Conservation (phyloP, 2,113 vertebrate genomes). For the Cephalopholis sonnerati region DNA sequence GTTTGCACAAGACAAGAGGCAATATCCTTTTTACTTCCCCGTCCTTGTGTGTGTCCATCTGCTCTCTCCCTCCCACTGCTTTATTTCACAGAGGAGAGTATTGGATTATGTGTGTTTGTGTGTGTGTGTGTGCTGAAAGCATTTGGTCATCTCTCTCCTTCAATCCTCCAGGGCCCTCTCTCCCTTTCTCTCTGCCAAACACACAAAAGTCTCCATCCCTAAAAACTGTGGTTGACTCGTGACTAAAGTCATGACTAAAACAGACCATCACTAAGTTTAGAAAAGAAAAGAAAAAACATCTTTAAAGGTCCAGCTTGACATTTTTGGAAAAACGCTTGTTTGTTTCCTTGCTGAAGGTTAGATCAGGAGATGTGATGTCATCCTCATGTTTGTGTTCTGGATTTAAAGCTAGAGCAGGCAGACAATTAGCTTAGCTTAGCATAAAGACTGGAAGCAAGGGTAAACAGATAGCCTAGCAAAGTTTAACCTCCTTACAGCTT, state of each 20-base stretch:
- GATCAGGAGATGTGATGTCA: neutral
- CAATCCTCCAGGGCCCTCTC: neutral
- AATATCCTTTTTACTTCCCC: conserved; percentile 27
- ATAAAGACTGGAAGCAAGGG: neutral
- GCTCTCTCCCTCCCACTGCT: conserved; percentile 55
- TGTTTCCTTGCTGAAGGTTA: neutral
- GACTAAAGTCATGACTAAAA: conserved; percentile 59
- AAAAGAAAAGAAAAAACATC: neutral
- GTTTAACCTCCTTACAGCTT: no score
- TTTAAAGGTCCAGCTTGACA: neutral
- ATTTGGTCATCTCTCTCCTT: conserved; percentile 46
- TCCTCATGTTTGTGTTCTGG: neutral
- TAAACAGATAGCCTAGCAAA: no score
- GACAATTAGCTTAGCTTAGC: no score
- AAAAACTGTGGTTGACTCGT: conserved; percentile 45
- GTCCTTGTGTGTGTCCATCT: conserved; percentile 49
- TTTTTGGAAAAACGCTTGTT: neutral
- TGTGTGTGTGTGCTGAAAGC: conserved; percentile 21
- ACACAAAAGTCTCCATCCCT: conserved; percentile 13
- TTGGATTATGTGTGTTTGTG: conserved; percentile 23
- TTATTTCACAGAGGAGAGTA: conserved; percentile 42
- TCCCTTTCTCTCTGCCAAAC: neutral
- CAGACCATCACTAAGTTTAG: conserved; percentile 36
- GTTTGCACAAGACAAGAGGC: conserved; percentile 28
- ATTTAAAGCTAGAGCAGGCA: neutral